These are phyloP conservation scores for Steromphala cineraria DNA, from an alignment of 2,888 invertebrate genomes.

Conservation along the genomic window DNA sequence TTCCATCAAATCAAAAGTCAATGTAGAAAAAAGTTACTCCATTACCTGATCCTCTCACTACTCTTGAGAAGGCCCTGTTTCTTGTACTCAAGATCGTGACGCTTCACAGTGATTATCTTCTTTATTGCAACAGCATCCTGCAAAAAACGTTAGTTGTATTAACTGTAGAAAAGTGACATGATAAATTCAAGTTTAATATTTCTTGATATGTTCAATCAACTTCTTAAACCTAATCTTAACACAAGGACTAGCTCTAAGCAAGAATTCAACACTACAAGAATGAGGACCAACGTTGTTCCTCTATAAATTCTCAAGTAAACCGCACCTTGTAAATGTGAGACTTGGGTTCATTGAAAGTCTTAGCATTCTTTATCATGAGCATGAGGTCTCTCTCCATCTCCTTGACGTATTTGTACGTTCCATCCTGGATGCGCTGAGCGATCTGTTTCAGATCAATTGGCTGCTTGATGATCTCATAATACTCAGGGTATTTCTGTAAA, in stretches of 20 bases:
- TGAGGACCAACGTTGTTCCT: too few relatives aligned
- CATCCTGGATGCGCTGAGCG: conserved; percentile 90
- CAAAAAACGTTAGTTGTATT: conserved; percentile 22
- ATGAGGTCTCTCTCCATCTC: conserved; percentile 93
- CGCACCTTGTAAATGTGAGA: conserved; percentile 92
- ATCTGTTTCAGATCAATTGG: conserved; percentile 96
- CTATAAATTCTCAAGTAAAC: too few relatives aligned
- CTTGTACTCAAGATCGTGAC: conserved; percentile 65
- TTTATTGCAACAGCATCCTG: conserved; percentile 90
- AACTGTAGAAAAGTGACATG: background rate
- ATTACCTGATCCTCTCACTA: conserved; percentile 82
- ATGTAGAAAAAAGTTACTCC: too few relatives aligned
- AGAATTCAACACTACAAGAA: too few relatives aligned
- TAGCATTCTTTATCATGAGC: conserved; percentile 95
- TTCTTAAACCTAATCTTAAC: too few relatives aligned
- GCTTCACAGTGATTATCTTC: conserved; percentile 80
- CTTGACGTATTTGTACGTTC: conserved; percentile 84
- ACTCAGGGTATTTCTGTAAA: conserved; percentile 90
- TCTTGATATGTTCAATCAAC: too few relatives aligned
- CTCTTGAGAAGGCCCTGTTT: conserved; percentile 78
- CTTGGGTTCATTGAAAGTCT: conserved; percentile 95
- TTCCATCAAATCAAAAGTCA: too few relatives aligned
- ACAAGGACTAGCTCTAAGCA: too few relatives aligned
- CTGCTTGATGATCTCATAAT: conserved; percentile 93
- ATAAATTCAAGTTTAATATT: too few relatives aligned